Evolutionary conservation across 2,888 invertebrate species (phyloP), one percentile per base, ranked within the genome.

Genomic region (Melinopterus prodromus): DNA sequence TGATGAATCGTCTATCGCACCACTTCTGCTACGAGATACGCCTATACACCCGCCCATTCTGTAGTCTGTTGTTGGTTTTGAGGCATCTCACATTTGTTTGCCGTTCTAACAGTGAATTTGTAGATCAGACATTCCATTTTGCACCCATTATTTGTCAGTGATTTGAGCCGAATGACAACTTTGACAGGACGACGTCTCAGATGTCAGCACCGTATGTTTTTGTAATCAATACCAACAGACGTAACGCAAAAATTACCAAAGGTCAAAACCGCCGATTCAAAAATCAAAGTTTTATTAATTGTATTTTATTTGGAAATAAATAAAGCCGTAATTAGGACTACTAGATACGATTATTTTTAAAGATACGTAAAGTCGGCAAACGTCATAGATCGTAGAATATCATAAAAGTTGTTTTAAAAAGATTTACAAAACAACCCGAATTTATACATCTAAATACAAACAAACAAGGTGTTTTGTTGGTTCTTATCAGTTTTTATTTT

Each of bases 1-100:
- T 82, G 95, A 94, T 84, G 95, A 95, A 87, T 95, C 95, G 89
- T 94, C 93, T 88, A 95, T 94, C 85, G 94, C 95, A 89, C 95
- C 95, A 90, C 94, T 95, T 90, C 96, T 94, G 89, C 93, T 93
- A 89, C 95, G 93, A 89, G 94, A 94, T 90, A 95, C 93, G 90
- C 95, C 95, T 91, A 96, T 95, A 91, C 96, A 96, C 89, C 96
- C 96, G 90, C 96, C 96, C 96, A 96, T 96, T 91, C 90, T 94
- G 92, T 90, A 91, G 89, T 91, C 91, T 74, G 80, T 75, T 91
- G 85, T 84, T 85, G 85, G 86, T 86, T 88, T 88, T 88, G 88
- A 89, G 89, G 89, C 91, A 91, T 91, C 89, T 90, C 91, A 91
- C 87, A 82, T 84, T 83, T 79, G 75, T 77, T 79, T 16, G 70